These are phyloP conservation scores for Mythimna ferrago DNA, from an alignment of 2,888 invertebrate species.

Conservation along the genomic window DNA sequence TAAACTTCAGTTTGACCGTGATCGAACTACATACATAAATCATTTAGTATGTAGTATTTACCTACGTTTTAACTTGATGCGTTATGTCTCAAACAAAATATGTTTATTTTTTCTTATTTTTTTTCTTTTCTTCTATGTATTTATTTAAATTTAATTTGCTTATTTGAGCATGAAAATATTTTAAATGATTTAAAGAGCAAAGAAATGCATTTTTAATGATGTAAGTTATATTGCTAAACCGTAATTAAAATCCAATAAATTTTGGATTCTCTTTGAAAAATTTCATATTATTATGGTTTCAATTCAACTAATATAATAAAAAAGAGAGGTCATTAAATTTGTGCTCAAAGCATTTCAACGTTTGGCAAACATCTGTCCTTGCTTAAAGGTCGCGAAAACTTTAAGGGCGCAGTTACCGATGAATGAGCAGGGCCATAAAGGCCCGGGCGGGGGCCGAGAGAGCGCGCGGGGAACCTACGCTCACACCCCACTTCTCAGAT, in stretches of 20 bases:
- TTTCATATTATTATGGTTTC: neutral
- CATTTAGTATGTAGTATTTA: too few relatives aligned
- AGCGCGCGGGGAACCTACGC: constrained; percentile 57
- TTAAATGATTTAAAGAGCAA: constrained; percentile 2
- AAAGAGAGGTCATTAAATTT: constrained; percentile 26
- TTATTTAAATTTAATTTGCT: neutral
- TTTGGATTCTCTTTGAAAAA: neutral
- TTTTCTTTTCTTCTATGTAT: neutral
- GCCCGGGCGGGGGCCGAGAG: constrained; percentile 72
- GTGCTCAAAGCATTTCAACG: constrained; percentile 62
- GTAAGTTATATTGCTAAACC: neutral
- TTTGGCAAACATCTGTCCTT: constrained; percentile 78
- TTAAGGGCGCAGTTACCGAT: constrained; percentile 81
- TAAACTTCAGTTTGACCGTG: neutral
- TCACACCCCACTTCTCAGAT: constrained; percentile 80
- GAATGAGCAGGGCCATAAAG: constrained; percentile 79
- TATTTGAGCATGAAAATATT: neutral
- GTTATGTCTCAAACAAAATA: too few relatives aligned
- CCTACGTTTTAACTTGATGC: neutral
- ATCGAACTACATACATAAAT: neutral
- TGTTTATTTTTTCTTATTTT: too few relatives aligned
- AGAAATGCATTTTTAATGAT: neutral
- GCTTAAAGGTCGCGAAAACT: constrained; percentile 84
- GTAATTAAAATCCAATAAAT: neutral
- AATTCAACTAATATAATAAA: constrained; percentile 5